phyloP scores from a whole-genome alignment of 2,888 invertebrate species.

The Tupiocoris notatus region DNA sequence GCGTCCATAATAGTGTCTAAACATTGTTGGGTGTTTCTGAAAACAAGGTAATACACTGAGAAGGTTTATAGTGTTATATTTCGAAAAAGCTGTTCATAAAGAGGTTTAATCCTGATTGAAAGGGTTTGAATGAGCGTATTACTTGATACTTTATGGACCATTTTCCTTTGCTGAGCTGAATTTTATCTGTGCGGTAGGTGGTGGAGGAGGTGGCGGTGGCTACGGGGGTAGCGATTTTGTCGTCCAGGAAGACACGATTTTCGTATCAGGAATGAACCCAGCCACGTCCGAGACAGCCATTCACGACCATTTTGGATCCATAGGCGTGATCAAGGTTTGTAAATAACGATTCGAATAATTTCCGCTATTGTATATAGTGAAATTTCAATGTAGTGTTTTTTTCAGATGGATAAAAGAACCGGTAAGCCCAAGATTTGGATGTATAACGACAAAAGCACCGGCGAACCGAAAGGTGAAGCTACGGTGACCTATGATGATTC shows the following conservation, averaged over 20 bases:
- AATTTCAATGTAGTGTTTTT: conserved; percentile 47
- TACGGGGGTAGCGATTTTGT: conserved; percentile 73
- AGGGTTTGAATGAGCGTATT: background rate
- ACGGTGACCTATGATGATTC: conserved; percentile 97
- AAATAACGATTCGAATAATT: background rate
- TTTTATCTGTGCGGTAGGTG: conserved; percentile 39
- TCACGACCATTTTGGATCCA: conserved; percentile 87
- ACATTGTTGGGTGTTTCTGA: too few species aligned
- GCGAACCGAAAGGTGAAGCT: conserved; percentile 93
- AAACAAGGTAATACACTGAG: too few species aligned
- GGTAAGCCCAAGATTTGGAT: conserved; percentile 96
- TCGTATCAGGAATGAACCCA: conserved; percentile 88
- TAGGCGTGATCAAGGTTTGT: conserved; percentile 90
- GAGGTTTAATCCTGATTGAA: too few species aligned
- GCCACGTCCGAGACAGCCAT: conserved; percentile 83
- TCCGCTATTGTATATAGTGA: too few species aligned
- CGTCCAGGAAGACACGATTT: conserved; percentile 89
- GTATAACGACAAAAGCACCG: conserved; percentile 94
- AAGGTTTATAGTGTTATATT: too few species aligned
- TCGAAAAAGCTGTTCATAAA: too few species aligned
- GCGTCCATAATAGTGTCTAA: conserved; percentile 96
- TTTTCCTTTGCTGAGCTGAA: background rate
- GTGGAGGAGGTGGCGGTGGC: conserved; percentile 53
- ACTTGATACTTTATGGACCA: background rate
- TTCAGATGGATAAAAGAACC: conserved; percentile 88